Evolutionary conservation across 1,140 invertebrate genomes (phyloP), one percentile per base, ranked within the genome.

Genomic region (Odontomachus brunneus): DNA sequence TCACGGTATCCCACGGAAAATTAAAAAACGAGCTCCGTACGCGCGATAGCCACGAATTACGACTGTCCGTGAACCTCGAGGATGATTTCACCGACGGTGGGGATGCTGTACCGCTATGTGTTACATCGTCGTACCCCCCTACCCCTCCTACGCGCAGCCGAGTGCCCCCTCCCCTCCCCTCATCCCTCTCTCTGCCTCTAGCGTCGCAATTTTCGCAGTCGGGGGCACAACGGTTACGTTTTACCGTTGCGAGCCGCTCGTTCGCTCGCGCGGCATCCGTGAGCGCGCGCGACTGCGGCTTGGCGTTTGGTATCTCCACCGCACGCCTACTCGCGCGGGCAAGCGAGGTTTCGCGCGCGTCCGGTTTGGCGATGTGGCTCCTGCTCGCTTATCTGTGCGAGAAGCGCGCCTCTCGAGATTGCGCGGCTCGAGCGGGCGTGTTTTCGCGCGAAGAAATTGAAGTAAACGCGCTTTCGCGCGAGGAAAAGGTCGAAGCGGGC

Each of bases 81-180:
- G 83, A 86, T 85, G 86, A 88, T 89, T 88, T 85, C 49, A 73
- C 48, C 63, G 67, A 84, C 82, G 89, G 87, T 87, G 87, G 90
- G 91, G 88, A 90, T 85, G 86, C 83, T 90, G 84, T 91, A 92
- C 91, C 91, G 91, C 91, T 92, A 92, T 88, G 80, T 90, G 89
- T 92, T 91, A 92, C 91, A 89, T 91, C 89, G 88, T 78, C 83
- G 57, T 85, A 66, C 82, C 62, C 78, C 63, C 78, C 63, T 59
- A 19, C 69, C 22, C 22, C 51, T 1, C 9, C 12, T n/a, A 19
- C 7, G 38, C 38, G 12, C 12, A 11, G 4, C 9, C 38, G 38
- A 44, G 38, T n/a, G n/a, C n/a, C n/a, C n/a, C n/a, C n/a, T n/a
- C n/a, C 63, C n/a, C n/a, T 29, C 57, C 48, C 24, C 75, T 66